Evolutionary conservation across 2,888 invertebrate species (phyloP).

Genomic region (Cryptosula pallasiana): DNA sequence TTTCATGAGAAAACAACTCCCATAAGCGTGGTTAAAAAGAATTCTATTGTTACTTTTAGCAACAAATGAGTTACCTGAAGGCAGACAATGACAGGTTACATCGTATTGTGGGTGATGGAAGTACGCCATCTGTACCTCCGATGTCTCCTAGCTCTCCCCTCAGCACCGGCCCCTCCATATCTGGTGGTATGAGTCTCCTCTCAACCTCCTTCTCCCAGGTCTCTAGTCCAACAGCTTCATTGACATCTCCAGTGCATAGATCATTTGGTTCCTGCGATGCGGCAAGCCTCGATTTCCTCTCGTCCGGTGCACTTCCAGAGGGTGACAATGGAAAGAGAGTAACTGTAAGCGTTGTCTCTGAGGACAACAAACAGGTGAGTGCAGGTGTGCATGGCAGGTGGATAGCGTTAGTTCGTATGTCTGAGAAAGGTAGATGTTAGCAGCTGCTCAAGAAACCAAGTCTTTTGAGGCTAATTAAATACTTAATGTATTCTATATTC

Average conservation of each 20-base stretch:
- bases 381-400: no score
- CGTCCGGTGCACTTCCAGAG: slow-evolving; percentile 22
- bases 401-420: no score
- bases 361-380: slow-evolving; percentile 57
- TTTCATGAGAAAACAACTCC: no score
- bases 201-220: slow-evolving; percentile 14
- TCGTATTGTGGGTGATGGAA: slow-evolving; percentile 64
- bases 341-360: slow-evolving; percentile 50
- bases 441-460: no score
- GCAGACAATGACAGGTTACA: slow-evolving; percentile 93
- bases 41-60: no score
- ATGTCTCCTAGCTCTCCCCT: slow-evolving; percentile 27
- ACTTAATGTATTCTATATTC: no score
- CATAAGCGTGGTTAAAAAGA: no score
- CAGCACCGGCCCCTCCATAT: slow-evolving; percentile 16
- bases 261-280: neutral
- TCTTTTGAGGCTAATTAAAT: no score
- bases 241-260: slow-evolving; percentile 2
- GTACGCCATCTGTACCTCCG: slow-evolving; percentile 30
- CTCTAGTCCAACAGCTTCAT: slow-evolving; percentile 5
- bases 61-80: slow-evolving; percentile 91
- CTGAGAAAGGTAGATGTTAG: no score
- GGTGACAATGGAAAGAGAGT: slow-evolving; percentile 27
- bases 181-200: slow-evolving; percentile 8
- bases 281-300: slow-evolving; percentile 3